Conservation (phyloP, 2,113 vertebrate genomes). For the Charina bottae region DNA sequence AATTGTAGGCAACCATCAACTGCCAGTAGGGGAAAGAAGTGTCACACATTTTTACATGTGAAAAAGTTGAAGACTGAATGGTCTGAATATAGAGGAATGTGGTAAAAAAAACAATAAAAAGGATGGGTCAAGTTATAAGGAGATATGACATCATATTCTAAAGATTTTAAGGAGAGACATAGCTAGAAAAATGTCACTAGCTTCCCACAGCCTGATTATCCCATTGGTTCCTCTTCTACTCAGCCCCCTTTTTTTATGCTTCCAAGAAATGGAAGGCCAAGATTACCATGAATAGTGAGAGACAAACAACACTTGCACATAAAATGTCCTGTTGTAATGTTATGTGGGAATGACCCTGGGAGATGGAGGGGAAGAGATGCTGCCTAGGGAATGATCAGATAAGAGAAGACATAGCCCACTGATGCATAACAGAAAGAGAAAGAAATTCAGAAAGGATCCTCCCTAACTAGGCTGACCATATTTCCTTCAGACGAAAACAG, state of each 20-base stretch:
- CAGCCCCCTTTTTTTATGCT: background rate
- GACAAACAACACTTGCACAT: background rate
- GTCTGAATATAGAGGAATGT: background rate
- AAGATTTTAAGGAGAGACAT: background rate
- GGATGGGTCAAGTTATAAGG: background rate
- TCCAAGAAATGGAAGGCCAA: background rate
- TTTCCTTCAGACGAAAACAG: too few species aligned
- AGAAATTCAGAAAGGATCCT: too few species aligned
- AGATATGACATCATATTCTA: background rate
- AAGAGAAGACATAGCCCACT: too few species aligned
- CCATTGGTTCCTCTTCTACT: background rate
- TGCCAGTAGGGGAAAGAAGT: background rate
- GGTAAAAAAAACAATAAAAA: background rate
- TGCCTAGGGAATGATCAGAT: too few species aligned
- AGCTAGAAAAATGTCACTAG: background rate
- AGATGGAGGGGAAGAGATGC: too few species aligned
- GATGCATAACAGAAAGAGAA: too few species aligned
- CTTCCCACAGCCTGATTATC: background rate
- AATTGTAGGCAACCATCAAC: background rate
- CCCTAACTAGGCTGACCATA: too few species aligned
- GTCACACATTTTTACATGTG: background rate
- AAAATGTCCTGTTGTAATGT: background rate
- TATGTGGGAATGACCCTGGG: too few species aligned
- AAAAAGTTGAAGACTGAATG: background rate
- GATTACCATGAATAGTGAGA: background rate